Conservation (phyloP, 2,888 invertebrate species). For the Nyleta sp. region DNA sequence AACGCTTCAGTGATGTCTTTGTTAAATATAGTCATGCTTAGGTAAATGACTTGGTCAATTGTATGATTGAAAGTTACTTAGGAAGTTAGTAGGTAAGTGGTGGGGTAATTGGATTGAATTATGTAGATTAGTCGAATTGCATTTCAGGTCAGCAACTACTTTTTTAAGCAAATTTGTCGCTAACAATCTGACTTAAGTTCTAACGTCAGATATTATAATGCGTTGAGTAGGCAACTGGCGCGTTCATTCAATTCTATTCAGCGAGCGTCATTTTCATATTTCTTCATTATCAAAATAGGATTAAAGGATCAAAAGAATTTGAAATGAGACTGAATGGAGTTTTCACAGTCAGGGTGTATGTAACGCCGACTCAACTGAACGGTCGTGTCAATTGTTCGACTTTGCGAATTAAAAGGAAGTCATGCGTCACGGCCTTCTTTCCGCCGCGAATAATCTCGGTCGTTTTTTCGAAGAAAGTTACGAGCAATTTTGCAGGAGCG, state of each 20-base stretch:
- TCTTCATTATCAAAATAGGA: neutral
- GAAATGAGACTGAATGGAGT: slow-evolving; percentile 36
- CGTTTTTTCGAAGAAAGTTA: neutral
- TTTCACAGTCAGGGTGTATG: slow-evolving; percentile 22
- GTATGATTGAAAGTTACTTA: too few relatives aligned
- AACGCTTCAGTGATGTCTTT: too few relatives aligned
- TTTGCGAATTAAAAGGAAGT: too few relatives aligned
- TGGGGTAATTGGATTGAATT: too few relatives aligned
- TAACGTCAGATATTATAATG: slow-evolving; percentile 22
- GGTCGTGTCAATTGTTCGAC: too few relatives aligned
- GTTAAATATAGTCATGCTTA: too few relatives aligned
- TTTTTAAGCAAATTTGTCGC: neutral
- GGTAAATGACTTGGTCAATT: too few relatives aligned
- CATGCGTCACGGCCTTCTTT: too few relatives aligned
- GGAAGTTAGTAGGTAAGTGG: too few relatives aligned
- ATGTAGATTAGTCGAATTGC: neutral
- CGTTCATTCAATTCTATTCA: neutral
- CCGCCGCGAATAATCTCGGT: too few relatives aligned
- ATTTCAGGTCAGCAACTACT: neutral
- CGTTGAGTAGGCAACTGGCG: neutral
- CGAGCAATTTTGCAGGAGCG: slow-evolving; percentile 3
- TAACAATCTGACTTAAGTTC: slow-evolving; percentile 22
- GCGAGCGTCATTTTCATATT: neutral
- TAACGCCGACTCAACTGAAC: neutral
- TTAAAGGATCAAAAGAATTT: neutral